Conservation (phyloP, 2,888 invertebrate species). For the Spilarctia lutea region DNA sequence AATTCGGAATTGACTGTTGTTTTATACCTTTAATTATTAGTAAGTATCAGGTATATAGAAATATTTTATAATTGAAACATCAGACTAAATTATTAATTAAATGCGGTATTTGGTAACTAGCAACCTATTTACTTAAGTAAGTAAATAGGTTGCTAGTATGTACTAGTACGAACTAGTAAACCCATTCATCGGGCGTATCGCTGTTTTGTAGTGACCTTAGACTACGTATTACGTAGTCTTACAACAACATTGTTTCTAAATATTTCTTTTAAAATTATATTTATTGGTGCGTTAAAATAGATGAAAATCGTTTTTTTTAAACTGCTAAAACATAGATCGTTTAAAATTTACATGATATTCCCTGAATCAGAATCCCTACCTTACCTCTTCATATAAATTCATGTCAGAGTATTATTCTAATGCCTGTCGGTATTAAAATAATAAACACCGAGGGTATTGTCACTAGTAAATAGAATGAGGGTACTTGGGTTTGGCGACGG, state of each 20-base stretch:
- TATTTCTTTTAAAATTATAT: background rate
- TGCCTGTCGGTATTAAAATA: conserved; percentile 33
- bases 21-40: background rate
- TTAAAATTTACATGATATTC: background rate
- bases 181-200: background rate
- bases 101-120: background rate
- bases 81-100: background rate
- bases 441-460: conserved; percentile 36
- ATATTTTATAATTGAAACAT: background rate
- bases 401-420: conserved; percentile 2
- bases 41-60: no score
- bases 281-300: background rate
- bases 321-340: background rate
- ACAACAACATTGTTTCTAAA: background rate
- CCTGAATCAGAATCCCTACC: background rate
- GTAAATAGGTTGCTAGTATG: no score
- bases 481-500: conserved; percentile 43
- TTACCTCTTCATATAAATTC: background rate
- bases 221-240: background rate
- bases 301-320: background rate
- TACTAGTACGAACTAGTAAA: background rate
- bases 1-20: background rate
- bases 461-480: conserved; percentile 42
- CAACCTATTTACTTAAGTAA: background rate
- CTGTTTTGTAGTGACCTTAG: background rate